phyloP scores from a whole-genome alignment of 2,113 vertebrate species.

The Mixornis gularis region DNA sequence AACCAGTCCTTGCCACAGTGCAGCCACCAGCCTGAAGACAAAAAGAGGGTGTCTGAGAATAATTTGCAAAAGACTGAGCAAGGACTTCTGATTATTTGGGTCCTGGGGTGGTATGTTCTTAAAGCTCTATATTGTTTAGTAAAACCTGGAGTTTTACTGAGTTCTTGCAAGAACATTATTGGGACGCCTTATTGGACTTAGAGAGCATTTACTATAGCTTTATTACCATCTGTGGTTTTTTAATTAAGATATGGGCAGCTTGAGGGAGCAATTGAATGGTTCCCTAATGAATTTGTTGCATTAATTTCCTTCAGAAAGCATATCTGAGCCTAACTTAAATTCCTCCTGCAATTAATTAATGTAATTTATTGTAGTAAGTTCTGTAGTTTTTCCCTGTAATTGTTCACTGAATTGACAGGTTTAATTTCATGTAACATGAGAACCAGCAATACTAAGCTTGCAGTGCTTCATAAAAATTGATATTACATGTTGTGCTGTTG shows the following conservation, averaged over 20 bases:
- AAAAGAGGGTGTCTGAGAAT: not conserved
- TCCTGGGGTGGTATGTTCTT: not conserved
- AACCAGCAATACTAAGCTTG: not conserved
- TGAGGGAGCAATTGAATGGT: not conserved
- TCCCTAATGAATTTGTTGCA: constrained; percentile 25
- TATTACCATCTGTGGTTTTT: constrained; percentile 13
- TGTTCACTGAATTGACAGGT: not conserved
- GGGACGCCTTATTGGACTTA: not conserved
- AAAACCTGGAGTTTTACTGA: not conserved
- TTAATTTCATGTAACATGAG: constrained; percentile 44
- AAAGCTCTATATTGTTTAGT: not conserved
- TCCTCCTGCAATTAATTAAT: constrained; percentile 28
- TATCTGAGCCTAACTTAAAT: constrained; percentile 27
- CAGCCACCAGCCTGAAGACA: not conserved
- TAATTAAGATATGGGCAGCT: constrained; percentile 36
- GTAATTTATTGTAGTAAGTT: constrained; percentile 21
- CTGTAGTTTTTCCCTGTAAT: not conserved
- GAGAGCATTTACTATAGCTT: not conserved
- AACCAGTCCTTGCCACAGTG: not conserved
- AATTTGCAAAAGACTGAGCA: not conserved
- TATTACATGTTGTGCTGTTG: constrained; percentile 11
- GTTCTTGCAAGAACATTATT: not conserved
- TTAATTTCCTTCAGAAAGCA: constrained; percentile 46
- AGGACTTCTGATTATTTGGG: not conserved
- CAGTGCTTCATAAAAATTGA: constrained; percentile 17